Percentiles rank a stretch among this genome's conserved stretches.
phyloP scores from a whole-genome alignment of 2,113 vertebrate species.

The Spheniscus mendiculus region DNA sequence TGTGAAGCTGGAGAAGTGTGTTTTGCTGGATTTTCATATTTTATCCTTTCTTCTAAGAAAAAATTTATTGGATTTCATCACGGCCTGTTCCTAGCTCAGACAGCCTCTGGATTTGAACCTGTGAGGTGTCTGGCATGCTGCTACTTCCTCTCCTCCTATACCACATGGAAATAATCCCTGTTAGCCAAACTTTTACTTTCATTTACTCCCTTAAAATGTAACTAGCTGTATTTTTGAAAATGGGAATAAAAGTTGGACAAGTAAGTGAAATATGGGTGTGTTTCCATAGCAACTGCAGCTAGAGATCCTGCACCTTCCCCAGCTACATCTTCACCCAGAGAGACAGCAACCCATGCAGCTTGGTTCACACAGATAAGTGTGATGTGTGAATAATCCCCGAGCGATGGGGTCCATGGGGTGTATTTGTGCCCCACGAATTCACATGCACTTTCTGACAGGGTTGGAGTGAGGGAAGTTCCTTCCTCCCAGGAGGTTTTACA shows the following conservation, averaged over 20 bases:
- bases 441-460: neutral
- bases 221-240: neutral
- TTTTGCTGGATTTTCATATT: neutral
- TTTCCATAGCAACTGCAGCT: neutral
- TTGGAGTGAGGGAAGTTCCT: neutral
- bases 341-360: neutral
- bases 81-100: neutral
- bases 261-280: neutral
- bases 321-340: neutral
- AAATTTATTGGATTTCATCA: neutral
- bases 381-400: neutral
- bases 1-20: neutral
- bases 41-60: neutral
- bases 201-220: neutral
- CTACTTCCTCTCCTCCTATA: neutral
- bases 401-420: accelerated
- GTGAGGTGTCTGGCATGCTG: neutral
- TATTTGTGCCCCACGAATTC: neutral
- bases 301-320: neutral
- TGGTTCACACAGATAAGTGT: neutral
- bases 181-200: neutral
- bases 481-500: neutral
- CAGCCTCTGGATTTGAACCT: neutral
- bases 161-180: neutral
- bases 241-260: neutral